Base-by-base conservation (phyloP, 2,797 vertebrate genomes). In the Tenualosa ilisha region DNA sequence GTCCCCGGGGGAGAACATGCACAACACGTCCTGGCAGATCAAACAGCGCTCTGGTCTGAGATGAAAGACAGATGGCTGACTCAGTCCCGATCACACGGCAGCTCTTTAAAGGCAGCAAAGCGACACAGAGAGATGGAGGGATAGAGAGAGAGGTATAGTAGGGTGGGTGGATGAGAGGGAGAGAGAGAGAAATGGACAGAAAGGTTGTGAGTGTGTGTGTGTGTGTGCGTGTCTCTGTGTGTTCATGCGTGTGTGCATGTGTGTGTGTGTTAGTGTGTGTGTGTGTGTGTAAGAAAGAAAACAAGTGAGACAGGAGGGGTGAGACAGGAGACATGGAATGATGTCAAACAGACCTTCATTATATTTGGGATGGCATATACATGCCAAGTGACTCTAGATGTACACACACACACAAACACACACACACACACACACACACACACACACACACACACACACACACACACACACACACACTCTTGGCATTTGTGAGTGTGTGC, bases 231-330 rank as follows among this genome's bases (percentile, higher is more conserved):
- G 31, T 31, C 31, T 31, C 31, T 31, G 31, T 31, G 31, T 31
- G 31, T 31, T 31, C 31, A 31, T 50, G 72, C n/a, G 37, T 13
- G 84, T 87, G 86, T 83, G 83, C 81, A 49, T 54, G 49, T 87
- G 75, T 81, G 83, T 84, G 81, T 81, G 20, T 79, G 46, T 83
- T 26, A 53, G 68, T 72, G 84, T 85, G 51, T 82, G 82, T 81
- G 83, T 83, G 83, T 85, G 59, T 85, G 82, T 72, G 31, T 31
- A 17, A 82, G 59, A 81, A 46, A 40, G 81, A 50, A 75, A 84
- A n/a, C 3, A n/a, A n/a, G 3, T 59, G 56, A n/a, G 22, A 17
- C 53, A 68, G 24, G 3, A 37, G 63, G n/a, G 11, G 24, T 12
- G 11, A 37, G 63, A 13, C 46, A 49, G 46, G 7, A 49, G 46